These are phyloP conservation scores for Dynastes tityus DNA, from an alignment of 2,888 invertebrate genomes.

Conservation along the genomic window DNA sequence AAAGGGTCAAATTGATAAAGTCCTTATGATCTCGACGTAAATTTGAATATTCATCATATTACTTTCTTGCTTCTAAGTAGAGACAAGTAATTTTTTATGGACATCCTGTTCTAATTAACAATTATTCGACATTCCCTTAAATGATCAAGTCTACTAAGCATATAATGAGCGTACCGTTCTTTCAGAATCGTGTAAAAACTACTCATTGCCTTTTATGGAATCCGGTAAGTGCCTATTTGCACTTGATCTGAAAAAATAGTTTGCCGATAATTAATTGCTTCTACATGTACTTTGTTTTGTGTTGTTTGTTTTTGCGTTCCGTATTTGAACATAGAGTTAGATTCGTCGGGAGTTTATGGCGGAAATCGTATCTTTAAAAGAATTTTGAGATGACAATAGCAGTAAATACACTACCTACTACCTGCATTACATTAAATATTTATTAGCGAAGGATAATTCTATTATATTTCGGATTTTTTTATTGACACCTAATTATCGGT, in stretches of 20 bases:
- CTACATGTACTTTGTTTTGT: constrained; percentile 28
- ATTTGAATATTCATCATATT: too few species aligned
- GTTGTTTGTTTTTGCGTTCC: constrained; percentile 4
- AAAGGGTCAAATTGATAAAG: too few species aligned
- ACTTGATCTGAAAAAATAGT: constrained; percentile 31
- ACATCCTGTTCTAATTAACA: too few species aligned
- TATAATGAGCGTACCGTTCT: not conserved
- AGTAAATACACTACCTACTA: not conserved
- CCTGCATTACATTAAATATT: too few species aligned
- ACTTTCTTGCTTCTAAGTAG: too few species aligned
- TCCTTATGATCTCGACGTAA: too few species aligned
- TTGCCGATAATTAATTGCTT: constrained; percentile 18
- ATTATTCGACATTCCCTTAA: too few species aligned
- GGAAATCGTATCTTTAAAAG: not conserved
- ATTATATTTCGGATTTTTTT: too few species aligned
- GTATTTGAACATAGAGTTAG: not conserved
- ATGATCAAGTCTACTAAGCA: not conserved
- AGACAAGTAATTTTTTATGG: too few species aligned
- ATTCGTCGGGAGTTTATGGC: constrained; percentile 1
- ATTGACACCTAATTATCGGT: too few species aligned
- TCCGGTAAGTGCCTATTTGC: constrained; percentile 35
- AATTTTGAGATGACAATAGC: not conserved
- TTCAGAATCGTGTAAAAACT: constrained; percentile 4
- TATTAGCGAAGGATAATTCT: too few species aligned
- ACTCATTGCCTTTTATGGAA: not conserved